Percentiles rank a stretch among this genome's conserved stretches.
Conservation (phyloP, 2,888 invertebrate species). For the Oasisia sp. region DNA sequence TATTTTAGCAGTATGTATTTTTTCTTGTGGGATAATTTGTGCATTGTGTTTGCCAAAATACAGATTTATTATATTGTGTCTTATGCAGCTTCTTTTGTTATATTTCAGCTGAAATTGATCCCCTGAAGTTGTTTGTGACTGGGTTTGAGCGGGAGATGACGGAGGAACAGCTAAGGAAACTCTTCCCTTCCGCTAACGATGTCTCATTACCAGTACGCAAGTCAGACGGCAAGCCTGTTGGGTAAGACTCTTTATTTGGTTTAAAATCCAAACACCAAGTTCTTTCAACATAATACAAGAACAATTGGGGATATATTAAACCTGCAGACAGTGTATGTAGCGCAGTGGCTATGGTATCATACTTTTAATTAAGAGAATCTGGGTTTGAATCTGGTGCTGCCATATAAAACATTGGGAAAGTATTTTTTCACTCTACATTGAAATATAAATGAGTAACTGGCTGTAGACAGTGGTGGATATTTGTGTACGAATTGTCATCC, state of each 20-base stretch:
- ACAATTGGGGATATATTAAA: not conserved
- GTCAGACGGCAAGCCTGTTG: not conserved
- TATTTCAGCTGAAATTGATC: slow-evolving; percentile 14
- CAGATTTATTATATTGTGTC: not conserved
- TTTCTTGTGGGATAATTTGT: not conserved
- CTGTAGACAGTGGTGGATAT: too few relatives aligned
- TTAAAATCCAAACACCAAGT: too few relatives aligned
- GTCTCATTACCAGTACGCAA: not conserved
- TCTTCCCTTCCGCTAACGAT: not conserved
- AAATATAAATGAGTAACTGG: too few relatives aligned
- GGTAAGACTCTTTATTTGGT: not conserved
- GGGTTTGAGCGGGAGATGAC: slow-evolving; percentile 18
- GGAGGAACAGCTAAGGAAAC: not conserved
- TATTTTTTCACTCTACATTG: too few relatives aligned
- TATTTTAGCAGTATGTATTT: too few relatives aligned
- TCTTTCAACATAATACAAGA: not conserved
- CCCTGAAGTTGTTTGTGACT: slow-evolving; percentile 23
- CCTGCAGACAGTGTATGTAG: not conserved
- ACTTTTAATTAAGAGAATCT: too few relatives aligned
- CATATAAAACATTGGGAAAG: too few relatives aligned
- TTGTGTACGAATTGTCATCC: too few relatives aligned
- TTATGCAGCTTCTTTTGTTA: not conserved
- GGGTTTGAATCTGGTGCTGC: too few relatives aligned
- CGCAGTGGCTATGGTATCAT: too few relatives aligned
- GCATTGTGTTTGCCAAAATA: not conserved